Percentiles rank a stretch among this genome's conserved stretches.
Evolutionary conservation across 2,113 vertebrate species (phyloP).

Genomic region (Catharus fuscescens): DNA sequence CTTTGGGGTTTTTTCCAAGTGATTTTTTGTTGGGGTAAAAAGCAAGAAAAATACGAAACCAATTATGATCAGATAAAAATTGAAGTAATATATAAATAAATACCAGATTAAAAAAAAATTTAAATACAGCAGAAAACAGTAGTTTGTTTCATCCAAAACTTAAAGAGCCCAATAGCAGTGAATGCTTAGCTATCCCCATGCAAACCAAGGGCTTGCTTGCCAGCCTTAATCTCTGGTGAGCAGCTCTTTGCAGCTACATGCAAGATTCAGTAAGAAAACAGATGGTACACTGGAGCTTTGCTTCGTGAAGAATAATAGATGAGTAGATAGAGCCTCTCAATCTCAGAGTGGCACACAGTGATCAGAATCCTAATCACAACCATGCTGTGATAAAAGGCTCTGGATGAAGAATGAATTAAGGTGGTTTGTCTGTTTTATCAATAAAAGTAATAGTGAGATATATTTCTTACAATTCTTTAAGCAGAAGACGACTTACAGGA

Average conservation of each 20-base stretch:
- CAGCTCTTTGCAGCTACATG: constrained; percentile 38
- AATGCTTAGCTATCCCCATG: background rate
- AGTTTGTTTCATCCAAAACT: constrained; percentile 20
- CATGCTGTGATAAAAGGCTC: constrained; percentile 67
- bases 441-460: constrained; percentile 76
- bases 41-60: background rate
- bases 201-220: constrained; percentile 23
- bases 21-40: background rate
- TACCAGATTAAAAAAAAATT: constrained; percentile 17
- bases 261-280: constrained; percentile 71
- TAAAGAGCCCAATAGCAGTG: background rate
- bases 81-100: background rate
- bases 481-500: constrained; percentile 52
- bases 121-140: background rate
- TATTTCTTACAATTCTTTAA: constrained; percentile 78
- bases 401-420: constrained; percentile 73
- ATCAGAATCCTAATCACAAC: constrained; percentile 71
- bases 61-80: constrained; percentile 12
- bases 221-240: constrained; percentile 41
- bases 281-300: constrained; percentile 64
- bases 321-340: constrained; percentile 67
- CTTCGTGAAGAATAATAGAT: constrained; percentile 72
- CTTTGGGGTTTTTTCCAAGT: background rate
- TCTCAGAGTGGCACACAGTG: constrained; percentile 55
- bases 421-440: constrained; percentile 73